phyloP scores from a whole-genome alignment of 2,113 vertebrate species.

The Onychostruthus taczanowskii region DNA sequence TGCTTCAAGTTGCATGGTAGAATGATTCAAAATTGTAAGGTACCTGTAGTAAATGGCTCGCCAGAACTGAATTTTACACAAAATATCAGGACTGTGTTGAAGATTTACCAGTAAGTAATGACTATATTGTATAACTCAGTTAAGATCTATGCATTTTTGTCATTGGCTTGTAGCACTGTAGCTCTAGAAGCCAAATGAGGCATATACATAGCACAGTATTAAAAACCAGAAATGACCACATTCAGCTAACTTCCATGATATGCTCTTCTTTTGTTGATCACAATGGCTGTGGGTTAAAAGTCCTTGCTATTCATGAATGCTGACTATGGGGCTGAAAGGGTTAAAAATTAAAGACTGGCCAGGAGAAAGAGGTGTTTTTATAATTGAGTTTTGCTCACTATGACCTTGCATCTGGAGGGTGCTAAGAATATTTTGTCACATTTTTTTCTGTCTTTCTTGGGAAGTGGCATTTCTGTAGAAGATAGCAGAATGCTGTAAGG shows the following conservation, averaged over 20 bases:
- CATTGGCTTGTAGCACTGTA: neutral
- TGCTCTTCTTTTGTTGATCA: neutral
- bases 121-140: neutral
- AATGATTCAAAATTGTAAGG: slow-evolving; percentile 25
- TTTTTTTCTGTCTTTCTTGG: neutral
- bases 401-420: neutral
- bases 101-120: neutral
- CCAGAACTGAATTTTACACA: neutral
- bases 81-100: neutral
- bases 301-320: neutral
- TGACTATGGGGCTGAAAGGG: neutral
- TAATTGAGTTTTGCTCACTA: neutral
- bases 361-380: neutral
- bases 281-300: neutral
- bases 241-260: neutral
- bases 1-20: slow-evolving; percentile 7
- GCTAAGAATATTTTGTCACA: neutral
- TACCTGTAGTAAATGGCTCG: neutral
- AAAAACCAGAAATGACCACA: neutral
- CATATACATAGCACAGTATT: neutral
- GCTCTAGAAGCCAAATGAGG: neutral
- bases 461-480: neutral
- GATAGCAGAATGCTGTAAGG: neutral
- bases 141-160: neutral
- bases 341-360: neutral